Evolutionary conservation across 2,797 vertebrate genomes (phyloP), one percentile per base, ranked within the genome.

Genomic region (Cyprinella venusta): DNA sequence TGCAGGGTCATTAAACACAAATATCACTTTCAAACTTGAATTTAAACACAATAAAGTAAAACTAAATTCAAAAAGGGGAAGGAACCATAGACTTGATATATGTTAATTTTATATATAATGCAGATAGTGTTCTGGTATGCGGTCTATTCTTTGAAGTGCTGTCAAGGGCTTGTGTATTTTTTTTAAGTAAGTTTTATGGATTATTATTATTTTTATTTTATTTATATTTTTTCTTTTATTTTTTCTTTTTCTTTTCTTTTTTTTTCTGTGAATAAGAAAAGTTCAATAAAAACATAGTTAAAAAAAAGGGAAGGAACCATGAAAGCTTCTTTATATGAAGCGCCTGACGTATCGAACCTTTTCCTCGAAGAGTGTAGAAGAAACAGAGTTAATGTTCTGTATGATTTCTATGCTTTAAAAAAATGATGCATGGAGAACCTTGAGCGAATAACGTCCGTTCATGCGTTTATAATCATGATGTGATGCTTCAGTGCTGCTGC

Each of bases 401-500:
- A 48, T 70, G 68, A 63, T 81, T 72, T 63, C 54, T 63, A 40
- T 48, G 79, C 79, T 56, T 40, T 24, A 33, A 64, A 26, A 26
- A 70, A 74, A 26, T 36, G 42, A 54, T 36, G 79, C 80, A 56
- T 76, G 59, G 18, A 65, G 52, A 82, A 54, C 38, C 68, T 45
- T 80, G 59, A 76, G 61, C 12, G 61, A 13, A 30, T 45, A 26
- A 48, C 50, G 36, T 63, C 9, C 1, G 40, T 54, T 75, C 80
- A 52, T 75, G 80, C 59, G 21, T 67, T 38, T 36, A 26, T 82
- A 76, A 56, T 82, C 52, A 63, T 81, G 42, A 74, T 52, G 24
- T 74, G 80, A 82, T 54, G 80, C 42, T 72, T 50, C n/a, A 24
- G 13, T 50, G 33, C 80, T 40, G 33, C n/a, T 38, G 45, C 9